phyloP scores from a whole-genome alignment of 37 sponge, comb jelly and placozoan species.

The Aplysina aerophoba region DNA sequence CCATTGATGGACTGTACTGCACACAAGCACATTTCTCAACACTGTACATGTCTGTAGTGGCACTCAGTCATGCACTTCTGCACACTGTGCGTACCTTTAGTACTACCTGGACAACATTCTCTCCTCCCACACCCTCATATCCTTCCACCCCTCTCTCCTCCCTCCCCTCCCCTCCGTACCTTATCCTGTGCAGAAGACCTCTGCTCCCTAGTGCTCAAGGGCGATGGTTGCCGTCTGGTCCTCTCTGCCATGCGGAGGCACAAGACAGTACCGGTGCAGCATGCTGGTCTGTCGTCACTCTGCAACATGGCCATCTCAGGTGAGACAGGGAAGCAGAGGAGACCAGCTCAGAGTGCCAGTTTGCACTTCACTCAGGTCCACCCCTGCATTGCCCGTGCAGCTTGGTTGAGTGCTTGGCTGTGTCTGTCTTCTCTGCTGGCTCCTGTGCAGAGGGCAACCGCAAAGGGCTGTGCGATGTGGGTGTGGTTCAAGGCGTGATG shows the following conservation, averaged over 20 bases:
- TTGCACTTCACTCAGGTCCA: background rate
- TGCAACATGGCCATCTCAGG: constrained; percentile 32
- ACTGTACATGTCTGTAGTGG: too few relatives aligned
- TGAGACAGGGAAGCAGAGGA: background rate
- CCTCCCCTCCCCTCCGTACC: background rate
- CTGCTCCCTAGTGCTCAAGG: background rate
- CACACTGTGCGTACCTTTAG: too few relatives aligned
- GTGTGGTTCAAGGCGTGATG: background rate
- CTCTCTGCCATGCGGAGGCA: constrained; percentile 1
- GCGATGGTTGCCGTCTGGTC: background rate
- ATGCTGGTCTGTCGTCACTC: constrained; percentile 20
- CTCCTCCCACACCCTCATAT: too few relatives aligned
- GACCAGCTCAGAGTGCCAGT: too few relatives aligned
- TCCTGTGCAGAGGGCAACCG: constrained; percentile 11
- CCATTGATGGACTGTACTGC: too few relatives aligned
- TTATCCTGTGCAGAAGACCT: background rate
- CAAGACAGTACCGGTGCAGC: constrained; percentile 21
- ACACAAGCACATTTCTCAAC: too few relatives aligned
- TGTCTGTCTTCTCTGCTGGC: background rate
- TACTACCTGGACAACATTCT: too few relatives aligned
- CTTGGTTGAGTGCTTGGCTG: background rate
- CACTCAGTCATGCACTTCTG: too few relatives aligned
- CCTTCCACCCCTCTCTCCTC: too few relatives aligned
- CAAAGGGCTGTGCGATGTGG: background rate
- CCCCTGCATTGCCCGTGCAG: background rate